These are phyloP conservation scores for Cotesia glomerata DNA, from an alignment of 1,140 invertebrate genomes.

Conservation along the genomic window DNA sequence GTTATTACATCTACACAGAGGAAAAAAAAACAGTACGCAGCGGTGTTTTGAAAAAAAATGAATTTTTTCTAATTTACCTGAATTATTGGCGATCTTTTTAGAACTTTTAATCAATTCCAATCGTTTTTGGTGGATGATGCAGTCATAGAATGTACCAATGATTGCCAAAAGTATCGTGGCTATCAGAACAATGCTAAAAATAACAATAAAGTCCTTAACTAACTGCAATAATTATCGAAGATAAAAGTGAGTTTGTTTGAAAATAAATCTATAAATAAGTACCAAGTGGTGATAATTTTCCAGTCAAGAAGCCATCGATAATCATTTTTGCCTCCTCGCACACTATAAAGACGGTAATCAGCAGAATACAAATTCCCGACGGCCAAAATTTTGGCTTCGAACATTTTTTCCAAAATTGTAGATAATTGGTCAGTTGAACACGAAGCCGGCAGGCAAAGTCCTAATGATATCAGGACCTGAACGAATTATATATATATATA, in stretches of 20 bases:
- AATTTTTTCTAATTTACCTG: neutral
- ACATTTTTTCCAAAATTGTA: slow-evolving; percentile 42
- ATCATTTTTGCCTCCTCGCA: slow-evolving; percentile 45
- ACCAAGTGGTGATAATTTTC: slow-evolving; percentile 30
- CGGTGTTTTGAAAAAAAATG: neutral
- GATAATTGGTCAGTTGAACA: slow-evolving; percentile 45
- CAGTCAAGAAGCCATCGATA: slow-evolving; percentile 40
- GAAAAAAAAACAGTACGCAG: neutral
- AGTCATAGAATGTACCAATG: slow-evolving; percentile 49
- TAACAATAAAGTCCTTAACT: neutral
- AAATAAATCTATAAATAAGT: slow-evolving; percentile 15
- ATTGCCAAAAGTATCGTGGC: slow-evolving; percentile 31
- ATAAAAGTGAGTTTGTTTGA: neutral
- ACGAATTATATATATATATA: slow-evolving; percentile 16
- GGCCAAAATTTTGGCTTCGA: slow-evolving; percentile 41
- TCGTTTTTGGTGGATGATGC: slow-evolving; percentile 42
- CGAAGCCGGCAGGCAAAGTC: slow-evolving; percentile 54
- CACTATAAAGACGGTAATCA: slow-evolving; percentile 45
- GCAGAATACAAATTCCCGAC: slow-evolving; percentile 42
- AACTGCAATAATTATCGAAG: neutral
- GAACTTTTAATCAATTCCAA: neutral
- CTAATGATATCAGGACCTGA: slow-evolving; percentile 51
- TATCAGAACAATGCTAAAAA: slow-evolving; percentile 25
- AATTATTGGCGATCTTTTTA: neutral
- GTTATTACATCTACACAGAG: too few species aligned